Percentiles rank a stretch among this genome's conserved stretches.
Conservation (phyloP, 2,888 invertebrate species). For the Chrysodeixis includens region DNA sequence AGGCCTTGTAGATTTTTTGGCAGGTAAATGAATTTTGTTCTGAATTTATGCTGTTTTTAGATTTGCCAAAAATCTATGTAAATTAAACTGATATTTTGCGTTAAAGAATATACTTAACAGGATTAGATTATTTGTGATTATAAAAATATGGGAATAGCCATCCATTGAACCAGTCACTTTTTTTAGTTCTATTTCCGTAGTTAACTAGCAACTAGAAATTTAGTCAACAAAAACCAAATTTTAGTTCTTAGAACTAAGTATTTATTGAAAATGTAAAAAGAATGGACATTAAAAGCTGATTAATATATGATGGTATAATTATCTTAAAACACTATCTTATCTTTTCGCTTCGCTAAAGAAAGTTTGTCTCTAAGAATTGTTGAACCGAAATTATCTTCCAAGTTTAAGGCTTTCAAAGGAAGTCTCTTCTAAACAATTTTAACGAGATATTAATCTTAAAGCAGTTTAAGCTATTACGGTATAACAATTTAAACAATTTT, state of each 20-base stretch:
- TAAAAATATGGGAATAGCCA: too few species aligned
- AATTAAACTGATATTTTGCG: too few species aligned
- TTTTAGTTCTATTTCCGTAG: too few species aligned
- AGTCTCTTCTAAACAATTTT: conserved; percentile 17
- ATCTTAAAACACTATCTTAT: conserved; percentile 2
- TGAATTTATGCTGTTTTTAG: too few species aligned
- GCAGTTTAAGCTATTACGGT: conserved; percentile 2
- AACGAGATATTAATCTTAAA: conserved; percentile 1
- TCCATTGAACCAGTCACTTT: too few species aligned
- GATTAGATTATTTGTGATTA: too few species aligned
- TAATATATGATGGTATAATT: conserved; percentile 3
- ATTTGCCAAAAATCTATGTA: too few species aligned
- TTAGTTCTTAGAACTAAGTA: too few species aligned
- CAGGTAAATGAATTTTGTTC: not conserved
- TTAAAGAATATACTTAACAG: too few species aligned
- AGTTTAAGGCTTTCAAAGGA: conserved; percentile 18
- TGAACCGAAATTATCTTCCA: conserved; percentile 16
- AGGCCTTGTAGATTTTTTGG: not conserved
- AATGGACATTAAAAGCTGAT: not conserved
- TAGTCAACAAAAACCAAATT: too few species aligned
- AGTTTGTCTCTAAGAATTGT: conserved; percentile 30
- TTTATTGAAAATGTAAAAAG: too few species aligned
- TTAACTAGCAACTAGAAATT: too few species aligned
- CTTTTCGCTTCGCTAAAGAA: not conserved
- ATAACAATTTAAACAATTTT: not conserved